A percentile compares a stretch with the other conserved stretches of the same genome.
phyloP scores from a whole-genome alignment of 2,113 vertebrate genomes.

The Nycticebus coucang region DNA sequence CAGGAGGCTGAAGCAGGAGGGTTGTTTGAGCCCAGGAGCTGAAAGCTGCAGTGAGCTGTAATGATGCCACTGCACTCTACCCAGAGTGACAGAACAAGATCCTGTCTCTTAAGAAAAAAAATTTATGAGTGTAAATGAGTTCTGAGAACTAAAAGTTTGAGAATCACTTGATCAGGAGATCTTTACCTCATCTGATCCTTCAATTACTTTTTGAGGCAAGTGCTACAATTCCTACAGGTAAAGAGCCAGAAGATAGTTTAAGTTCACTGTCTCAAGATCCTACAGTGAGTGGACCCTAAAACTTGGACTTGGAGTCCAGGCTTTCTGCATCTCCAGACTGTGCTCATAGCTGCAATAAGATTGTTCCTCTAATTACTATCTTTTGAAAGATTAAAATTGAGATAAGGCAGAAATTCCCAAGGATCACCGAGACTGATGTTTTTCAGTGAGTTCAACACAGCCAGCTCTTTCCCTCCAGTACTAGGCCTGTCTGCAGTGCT shows the following conservation, averaged over 20 bases:
- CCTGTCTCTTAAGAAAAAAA: too few species aligned
- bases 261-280: background rate
- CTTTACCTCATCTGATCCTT: background rate
- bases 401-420: background rate
- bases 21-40: too few species aligned
- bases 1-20: too few species aligned
- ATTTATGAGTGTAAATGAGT: background rate
- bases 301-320: too few species aligned
- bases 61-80: too few species aligned
- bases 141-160: too few species aligned
- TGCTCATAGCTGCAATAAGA: background rate
- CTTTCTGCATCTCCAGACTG: background rate
- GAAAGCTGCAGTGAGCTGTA: too few species aligned
- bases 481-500: background rate
- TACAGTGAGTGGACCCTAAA: too few species aligned
- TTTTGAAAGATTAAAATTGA: background rate
- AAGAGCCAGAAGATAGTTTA: background rate
- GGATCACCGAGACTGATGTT: background rate
- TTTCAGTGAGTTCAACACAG: too few species aligned
- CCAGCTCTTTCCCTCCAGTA: background rate
- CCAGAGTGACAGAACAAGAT: too few species aligned
- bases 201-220: background rate
- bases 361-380: background rate
- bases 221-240: background rate
- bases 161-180: background rate